Conservation (phyloP, 2,113 vertebrate species). For the Gadus macrocephalus region DNA sequence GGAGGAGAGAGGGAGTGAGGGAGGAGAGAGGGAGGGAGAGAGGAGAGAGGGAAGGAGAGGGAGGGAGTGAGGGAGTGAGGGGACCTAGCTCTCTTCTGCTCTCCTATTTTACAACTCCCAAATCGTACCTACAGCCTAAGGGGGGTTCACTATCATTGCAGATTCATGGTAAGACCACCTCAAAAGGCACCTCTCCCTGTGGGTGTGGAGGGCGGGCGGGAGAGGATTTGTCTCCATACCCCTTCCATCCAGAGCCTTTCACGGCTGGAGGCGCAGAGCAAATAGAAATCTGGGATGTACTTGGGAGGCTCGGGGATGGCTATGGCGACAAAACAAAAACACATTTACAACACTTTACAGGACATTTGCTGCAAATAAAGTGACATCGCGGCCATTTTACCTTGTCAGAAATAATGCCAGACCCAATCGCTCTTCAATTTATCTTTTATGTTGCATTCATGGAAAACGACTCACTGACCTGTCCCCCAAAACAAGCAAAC, state of each 20-base stretch:
- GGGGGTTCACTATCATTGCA: constrained; percentile 1
- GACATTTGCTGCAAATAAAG: background rate
- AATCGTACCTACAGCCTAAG: background rate
- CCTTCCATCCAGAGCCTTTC: constrained; percentile 27
- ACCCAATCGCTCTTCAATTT: constrained; percentile 1
- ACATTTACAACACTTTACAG: background rate
- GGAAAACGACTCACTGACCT: background rate
- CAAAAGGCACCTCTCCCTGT: constrained; percentile 24
- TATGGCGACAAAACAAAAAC: background rate
- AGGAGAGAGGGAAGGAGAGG: too few species aligned
- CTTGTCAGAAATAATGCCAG: background rate
- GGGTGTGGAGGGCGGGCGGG: constrained; percentile 6
- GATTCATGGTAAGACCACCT: constrained; percentile 14
- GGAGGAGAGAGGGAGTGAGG: too few species aligned
- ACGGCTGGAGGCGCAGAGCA: constrained; percentile 23
- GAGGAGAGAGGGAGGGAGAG: too few species aligned
- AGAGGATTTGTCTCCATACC: constrained; percentile 18
- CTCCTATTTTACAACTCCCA: too few species aligned
- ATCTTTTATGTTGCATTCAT: background rate
- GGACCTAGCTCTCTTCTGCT: background rate
- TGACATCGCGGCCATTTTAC: background rate
- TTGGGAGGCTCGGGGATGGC: background rate
- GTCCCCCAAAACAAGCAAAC: constrained; percentile 1
- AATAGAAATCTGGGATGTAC: constrained; percentile 26
- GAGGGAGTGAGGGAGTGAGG: constrained; percentile 1